Evolutionary conservation across 2,113 vertebrate genomes (phyloP).

Genomic region (Periophthalmodon schlosseri): DNA sequence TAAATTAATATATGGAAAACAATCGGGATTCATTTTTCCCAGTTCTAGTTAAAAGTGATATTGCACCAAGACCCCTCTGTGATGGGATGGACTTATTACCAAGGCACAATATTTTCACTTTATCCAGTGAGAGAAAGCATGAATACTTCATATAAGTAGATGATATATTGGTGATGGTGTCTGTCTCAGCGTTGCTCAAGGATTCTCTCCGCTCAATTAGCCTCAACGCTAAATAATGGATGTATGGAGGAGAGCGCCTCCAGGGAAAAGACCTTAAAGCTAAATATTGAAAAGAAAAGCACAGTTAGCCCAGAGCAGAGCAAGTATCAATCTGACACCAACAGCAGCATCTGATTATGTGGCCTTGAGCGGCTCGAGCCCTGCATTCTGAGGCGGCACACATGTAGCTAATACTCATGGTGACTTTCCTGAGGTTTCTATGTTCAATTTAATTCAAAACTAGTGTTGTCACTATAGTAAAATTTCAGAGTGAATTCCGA

Average conservation of each 20-base stretch:
- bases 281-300: neutral
- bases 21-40: too few relatives aligned
- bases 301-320: neutral
- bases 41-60: too few relatives aligned
- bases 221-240: neutral
- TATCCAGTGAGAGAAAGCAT: neutral
- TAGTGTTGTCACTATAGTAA: too few relatives aligned
- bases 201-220: slow-evolving; percentile 14
- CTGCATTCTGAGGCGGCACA: slow-evolving; percentile 1
- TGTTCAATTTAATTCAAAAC: too few relatives aligned
- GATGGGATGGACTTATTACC: neutral
- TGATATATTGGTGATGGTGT: neutral
- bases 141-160: neutral
- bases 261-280: slow-evolving; percentile 2
- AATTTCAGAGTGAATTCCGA: too few relatives aligned
- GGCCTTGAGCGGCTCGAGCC: neutral
- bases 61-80: too few relatives aligned
- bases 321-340: slow-evolving; percentile 4
- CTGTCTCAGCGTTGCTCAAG: neutral
- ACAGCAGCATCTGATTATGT: slow-evolving; percentile 13
- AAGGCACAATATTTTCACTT: neutral
- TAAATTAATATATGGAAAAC: too few relatives aligned
- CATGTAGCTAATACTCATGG: slow-evolving; percentile 15
- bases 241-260: neutral
- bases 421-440: neutral